Evolutionary conservation across 2,113 vertebrate species (phyloP).

Genomic region (Pantherophis guttatus): DNA sequence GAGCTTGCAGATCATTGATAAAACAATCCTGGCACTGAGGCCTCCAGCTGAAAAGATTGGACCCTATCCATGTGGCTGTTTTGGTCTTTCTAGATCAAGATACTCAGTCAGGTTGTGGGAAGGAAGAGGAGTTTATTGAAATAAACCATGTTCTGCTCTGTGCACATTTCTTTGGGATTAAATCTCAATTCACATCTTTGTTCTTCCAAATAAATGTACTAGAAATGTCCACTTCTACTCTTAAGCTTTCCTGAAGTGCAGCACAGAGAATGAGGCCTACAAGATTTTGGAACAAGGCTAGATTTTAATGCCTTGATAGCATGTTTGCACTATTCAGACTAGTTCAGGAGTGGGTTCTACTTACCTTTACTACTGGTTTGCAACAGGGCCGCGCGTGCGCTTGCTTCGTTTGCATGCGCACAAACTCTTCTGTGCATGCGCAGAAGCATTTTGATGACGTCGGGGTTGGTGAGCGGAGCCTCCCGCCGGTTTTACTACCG

Average conservation of each 20-base stretch:
- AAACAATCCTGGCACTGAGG: neutral
- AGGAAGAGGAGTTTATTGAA: neutral
- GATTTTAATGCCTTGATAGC: neutral
- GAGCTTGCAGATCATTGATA: neutral
- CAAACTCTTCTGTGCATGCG: no score
- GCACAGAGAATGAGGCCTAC: neutral
- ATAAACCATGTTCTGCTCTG: neutral
- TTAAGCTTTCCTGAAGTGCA: neutral
- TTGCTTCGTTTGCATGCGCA: no score
- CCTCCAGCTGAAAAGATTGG: neutral
- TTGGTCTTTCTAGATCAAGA: neutral
- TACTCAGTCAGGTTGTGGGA: neutral
- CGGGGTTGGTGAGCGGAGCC: no score
- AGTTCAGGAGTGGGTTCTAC: neutral
- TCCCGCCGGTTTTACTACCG: no score
- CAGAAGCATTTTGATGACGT: no score
- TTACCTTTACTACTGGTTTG: no score
- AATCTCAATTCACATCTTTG: neutral
- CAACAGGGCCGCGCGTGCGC: no score
- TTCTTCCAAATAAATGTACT: neutral
- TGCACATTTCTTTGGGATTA: neutral
- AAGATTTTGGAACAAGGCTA: neutral
- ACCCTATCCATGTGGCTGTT: neutral
- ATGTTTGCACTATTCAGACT: neutral
- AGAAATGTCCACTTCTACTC: neutral